phyloP scores from a whole-genome alignment of 2,113 vertebrate genomes.

The human (Homo sapiens) region GRCh38 chr5:143899501-143900000 shows the following conservation, averaged over 20 bases:
- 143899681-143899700: slow-evolving; percentile 45
- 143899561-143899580: neutral
- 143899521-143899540: neutral
- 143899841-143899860: slow-evolving; percentile 20
- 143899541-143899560: neutral
- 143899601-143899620: neutral
- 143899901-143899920: slow-evolving; percentile 20
- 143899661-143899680: slow-evolving; percentile 16
- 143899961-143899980: slow-evolving; percentile 33
- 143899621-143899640: neutral
- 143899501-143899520: neutral
- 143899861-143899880: slow-evolving; percentile 38
- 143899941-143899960: slow-evolving; percentile 46
- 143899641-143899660: slow-evolving; percentile 27
- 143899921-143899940: slow-evolving; percentile 31
- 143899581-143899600: neutral
- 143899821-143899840: slow-evolving; percentile 30
- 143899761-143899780: slow-evolving; percentile 52
- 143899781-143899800: slow-evolving; percentile 47
- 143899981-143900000: slow-evolving; percentile 1
- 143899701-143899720: neutral
- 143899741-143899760: slow-evolving; percentile 22
- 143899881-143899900: neutral
- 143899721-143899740: slow-evolving; percentile 1
- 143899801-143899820: slow-evolving; percentile 48